Conservation (phyloP, 2,113 vertebrate genomes). For the Trogon melanurus region DNA sequence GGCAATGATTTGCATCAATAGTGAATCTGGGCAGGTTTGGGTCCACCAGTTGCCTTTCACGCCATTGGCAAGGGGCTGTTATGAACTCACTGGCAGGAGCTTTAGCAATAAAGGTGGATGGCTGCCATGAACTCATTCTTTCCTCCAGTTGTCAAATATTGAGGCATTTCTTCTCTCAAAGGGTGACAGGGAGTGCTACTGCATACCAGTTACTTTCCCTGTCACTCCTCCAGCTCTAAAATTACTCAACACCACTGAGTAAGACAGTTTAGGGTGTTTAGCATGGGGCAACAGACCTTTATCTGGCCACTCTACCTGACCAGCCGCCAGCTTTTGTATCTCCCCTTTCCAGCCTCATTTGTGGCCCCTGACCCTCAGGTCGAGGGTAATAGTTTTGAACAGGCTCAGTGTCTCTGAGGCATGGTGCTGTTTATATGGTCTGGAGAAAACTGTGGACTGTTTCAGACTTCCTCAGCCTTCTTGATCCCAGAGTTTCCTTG, state of each 20-base stretch:
- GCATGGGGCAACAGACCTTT: neutral
- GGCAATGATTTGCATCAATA: rapidly evolving
- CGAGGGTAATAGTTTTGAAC: neutral
- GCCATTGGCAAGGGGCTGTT: neutral
- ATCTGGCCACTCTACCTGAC: neutral
- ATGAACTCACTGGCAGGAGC: neutral
- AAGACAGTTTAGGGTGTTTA: neutral
- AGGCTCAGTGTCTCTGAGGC: neutral
- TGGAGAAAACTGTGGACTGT: neutral
- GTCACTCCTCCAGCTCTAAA: neutral
- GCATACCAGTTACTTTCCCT: no score
- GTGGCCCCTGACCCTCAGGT: neutral
- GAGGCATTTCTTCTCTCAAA: neutral
- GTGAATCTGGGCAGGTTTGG: neutral
- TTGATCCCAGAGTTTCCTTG: neutral
- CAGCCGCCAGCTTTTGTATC: neutral
- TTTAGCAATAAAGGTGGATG: neutral
- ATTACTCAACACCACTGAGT: rapidly evolving
- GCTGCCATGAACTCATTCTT: neutral
- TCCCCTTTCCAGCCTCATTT: neutral
- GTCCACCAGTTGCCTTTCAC: neutral
- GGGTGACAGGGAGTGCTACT: neutral
- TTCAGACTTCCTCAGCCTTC: neutral
- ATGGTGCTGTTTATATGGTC: neutral
- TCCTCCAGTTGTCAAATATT: rapidly evolving